Conservation (phyloP, 2,797 vertebrate genomes). For the Characodon lateralis region DNA sequence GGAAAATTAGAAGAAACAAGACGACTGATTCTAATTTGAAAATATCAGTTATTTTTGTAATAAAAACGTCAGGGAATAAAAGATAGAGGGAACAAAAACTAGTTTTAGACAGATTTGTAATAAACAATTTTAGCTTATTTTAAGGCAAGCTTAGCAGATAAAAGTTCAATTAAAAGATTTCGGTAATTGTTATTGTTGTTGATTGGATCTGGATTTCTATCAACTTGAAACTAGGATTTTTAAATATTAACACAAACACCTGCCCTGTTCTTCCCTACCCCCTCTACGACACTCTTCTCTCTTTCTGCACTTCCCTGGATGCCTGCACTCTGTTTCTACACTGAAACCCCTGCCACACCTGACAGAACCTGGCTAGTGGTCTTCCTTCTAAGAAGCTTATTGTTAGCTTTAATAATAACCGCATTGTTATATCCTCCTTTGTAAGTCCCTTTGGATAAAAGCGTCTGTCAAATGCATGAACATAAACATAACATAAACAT, state of each 20-base stretch:
- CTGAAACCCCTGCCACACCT: not conserved
- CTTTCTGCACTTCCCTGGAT: not conserved
- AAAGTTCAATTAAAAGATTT: not conserved
- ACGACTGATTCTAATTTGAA: not conserved
- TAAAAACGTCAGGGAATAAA: not conserved
- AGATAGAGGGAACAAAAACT: not conserved
- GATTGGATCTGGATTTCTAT: not conserved
- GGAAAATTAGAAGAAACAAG: not conserved
- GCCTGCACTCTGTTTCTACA: not conserved
- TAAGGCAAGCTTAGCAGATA: not conserved
- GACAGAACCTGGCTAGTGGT: not conserved
- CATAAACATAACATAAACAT: not conserved
- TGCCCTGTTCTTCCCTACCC: not conserved
- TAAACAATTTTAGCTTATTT: not conserved
- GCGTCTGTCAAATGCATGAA: not conserved
- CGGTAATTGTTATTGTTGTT: not conserved
- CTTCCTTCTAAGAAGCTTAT: not conserved
- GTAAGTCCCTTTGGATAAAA: not conserved
- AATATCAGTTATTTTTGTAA: not conserved
- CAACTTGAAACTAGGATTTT: not conserved
- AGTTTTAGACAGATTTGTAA: not conserved
- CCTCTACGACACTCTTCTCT: too few relatives aligned
- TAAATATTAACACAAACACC: not conserved
- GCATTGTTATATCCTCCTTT: not conserved
- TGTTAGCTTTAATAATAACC: too few relatives aligned